Base-by-base conservation (phyloP, 2,888 invertebrate species). In the Nephrotoma guestfalica region DNA sequence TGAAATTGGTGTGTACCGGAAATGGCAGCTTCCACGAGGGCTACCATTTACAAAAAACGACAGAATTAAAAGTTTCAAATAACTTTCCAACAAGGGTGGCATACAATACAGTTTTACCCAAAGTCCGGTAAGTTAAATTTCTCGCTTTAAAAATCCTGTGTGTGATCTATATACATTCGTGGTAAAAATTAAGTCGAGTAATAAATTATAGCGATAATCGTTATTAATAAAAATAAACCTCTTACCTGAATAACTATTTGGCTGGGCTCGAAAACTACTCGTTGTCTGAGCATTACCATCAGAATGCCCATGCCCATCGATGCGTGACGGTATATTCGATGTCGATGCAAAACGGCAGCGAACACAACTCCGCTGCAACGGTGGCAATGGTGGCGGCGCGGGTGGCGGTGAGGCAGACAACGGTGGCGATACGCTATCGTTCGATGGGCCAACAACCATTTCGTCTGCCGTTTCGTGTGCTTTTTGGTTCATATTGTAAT, bases 361-460 rank as follows among this genome's bases (percentile, higher is more conserved):
- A 4, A 41, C 40, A 51, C 86, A 86, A n/a, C 51, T 41, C 0
- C 57, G 87, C 41, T 88, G 87, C 18, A 18, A 18, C 41, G 88
- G 86, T 7, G 88, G 88, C 6, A 88, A 87, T 15, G 88, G 88
- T 6, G 88, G 88, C 86, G 88, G 88, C 41, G 87, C 88, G 18
- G 88, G 88, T n/a, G 88, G 88, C 3, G 88, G 88, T 47, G 88
- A 88, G 83, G 85, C 86, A 0, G 88, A 87, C 83, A 88, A 86
- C 1, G 87, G 84, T 57, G 88, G 88, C 15, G 88, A 88, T 41
- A 83, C 86, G 41, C 51, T 30, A 57, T 41, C 86, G 40, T 40
- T 83, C 13, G 51, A 40, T 0, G 41, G 41, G 41, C 86, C 86
- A 41, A 86, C 86, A 41, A 86, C 0, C 86, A 86, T 57, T 57